phyloP scores from a whole-genome alignment of 1,140 invertebrate genomes.

The Pseudobourletiella spinata region DNA sequence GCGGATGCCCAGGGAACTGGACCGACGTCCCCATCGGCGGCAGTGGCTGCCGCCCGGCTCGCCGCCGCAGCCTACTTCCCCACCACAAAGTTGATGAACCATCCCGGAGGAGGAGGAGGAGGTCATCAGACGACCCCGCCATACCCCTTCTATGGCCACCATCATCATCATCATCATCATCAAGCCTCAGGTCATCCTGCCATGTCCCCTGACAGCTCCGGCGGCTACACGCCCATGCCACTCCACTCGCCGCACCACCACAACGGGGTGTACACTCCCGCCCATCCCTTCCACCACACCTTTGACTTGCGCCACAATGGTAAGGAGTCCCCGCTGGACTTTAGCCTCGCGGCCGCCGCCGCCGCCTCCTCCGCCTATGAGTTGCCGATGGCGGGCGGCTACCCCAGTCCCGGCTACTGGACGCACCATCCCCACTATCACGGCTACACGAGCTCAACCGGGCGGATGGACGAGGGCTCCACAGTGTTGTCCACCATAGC shows the following conservation, averaged over 20 bases:
- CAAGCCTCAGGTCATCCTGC: conserved; percentile 6
- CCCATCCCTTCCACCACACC: conserved; percentile 16
- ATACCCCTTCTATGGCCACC: conserved; percentile 4
- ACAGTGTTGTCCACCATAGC: conserved; percentile 9
- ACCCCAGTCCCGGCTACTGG: conserved; percentile 12
- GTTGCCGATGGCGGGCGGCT: conserved; percentile 12
- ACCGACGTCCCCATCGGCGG: conserved; percentile 9
- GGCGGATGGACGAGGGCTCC: neutral
- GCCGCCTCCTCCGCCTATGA: conserved; percentile 17
- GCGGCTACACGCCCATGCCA: conserved; percentile 14
- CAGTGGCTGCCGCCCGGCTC: conserved; percentile 28
- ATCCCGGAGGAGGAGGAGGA: neutral
- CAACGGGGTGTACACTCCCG: conserved; percentile 19
- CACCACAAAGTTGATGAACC: conserved; percentile 26
- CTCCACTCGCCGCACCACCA: conserved; percentile 23
- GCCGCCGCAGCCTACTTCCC: conserved; percentile 34
- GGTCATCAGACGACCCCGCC: neutral
- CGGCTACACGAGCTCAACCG: neutral
- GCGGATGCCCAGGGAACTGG: conserved; percentile 41
- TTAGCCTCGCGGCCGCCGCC: conserved; percentile 23
- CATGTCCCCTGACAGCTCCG: neutral
- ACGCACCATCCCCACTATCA: conserved; percentile 6
- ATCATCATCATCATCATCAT: conserved; percentile 11
- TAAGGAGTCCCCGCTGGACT: conserved; percentile 33
- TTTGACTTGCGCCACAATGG: neutral